Conservation (phyloP, 2,113 vertebrate genomes). For the Ceyx cyanopectus region DNA sequence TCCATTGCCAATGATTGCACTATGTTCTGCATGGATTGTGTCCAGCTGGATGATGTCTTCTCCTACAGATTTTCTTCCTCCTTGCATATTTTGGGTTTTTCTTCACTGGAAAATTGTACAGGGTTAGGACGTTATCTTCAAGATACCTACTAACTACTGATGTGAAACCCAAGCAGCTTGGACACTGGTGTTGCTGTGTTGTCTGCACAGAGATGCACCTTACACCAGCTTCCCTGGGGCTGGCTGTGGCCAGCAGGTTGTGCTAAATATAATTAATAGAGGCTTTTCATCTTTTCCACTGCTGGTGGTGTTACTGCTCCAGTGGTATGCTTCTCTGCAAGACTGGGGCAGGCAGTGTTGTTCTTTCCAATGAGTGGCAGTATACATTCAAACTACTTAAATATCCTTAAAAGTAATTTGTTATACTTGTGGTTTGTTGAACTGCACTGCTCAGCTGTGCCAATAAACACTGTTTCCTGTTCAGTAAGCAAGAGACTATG, state of each 20-base stretch:
- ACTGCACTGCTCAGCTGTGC: background rate
- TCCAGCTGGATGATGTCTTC: background rate
- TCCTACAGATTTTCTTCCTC: background rate
- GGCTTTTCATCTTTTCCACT: background rate
- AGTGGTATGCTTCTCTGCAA: background rate
- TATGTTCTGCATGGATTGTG: background rate
- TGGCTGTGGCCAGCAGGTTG: background rate
- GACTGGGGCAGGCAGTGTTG: background rate
- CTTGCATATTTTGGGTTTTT: background rate
- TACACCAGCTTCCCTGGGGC: background rate
- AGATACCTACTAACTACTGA: accelerated
- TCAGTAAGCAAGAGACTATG: background rate
- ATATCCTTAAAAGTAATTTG: background rate
- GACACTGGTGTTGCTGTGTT: accelerated
- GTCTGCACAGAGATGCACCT: background rate
- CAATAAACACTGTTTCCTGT: background rate
- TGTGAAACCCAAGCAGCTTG: background rate
- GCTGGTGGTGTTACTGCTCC: background rate
- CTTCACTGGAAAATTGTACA: background rate
- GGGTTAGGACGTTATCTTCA: background rate
- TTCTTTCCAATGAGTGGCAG: background rate
- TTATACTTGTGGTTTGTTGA: background rate
- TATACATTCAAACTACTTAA: background rate
- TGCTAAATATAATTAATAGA: background rate
- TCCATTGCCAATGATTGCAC: background rate